These are phyloP conservation scores for Eueremaeus valkanovi DNA, from an alignment of 2,888 invertebrate genomes.

Conservation along the genomic window DNA sequence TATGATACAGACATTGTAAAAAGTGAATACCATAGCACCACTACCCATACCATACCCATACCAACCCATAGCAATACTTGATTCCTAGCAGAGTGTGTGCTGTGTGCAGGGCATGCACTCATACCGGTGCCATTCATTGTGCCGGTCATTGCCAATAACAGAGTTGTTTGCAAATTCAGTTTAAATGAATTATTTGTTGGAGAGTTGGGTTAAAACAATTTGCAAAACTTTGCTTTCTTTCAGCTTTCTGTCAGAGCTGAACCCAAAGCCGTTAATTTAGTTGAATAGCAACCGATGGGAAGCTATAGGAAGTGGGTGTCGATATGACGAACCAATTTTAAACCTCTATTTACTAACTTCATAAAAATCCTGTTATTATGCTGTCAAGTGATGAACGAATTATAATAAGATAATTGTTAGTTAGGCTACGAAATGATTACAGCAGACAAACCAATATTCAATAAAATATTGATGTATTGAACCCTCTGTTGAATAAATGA, in stretches of 20 bases:
- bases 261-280: constrained; percentile 17
- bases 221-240: constrained; percentile 33
- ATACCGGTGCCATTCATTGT: too few relatives aligned
- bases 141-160: constrained; percentile 24
- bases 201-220: constrained; percentile 30
- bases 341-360: neutral
- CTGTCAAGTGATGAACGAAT: constrained; percentile 5
- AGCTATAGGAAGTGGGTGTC: constrained; percentile 24
- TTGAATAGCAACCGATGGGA: too few relatives aligned
- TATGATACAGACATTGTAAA: constrained; percentile 31
- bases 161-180: constrained; percentile 28
- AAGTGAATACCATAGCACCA: neutral
- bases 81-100: neutral
- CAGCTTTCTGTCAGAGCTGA: neutral
- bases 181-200: constrained; percentile 14
- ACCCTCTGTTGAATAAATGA: too few relatives aligned
- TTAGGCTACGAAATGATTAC: neutral
- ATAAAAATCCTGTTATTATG: constrained; percentile 13
- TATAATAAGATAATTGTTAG: constrained; percentile 22
- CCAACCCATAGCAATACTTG: too few relatives aligned
- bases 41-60: neutral
- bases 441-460: neutral
- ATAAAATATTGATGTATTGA: too few relatives aligned
- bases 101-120: too few relatives aligned
- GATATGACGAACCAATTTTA: constrained; percentile 32